phyloP scores from a whole-genome alignment of 2,888 invertebrate species.

The Monoplex corrugatus region DNA sequence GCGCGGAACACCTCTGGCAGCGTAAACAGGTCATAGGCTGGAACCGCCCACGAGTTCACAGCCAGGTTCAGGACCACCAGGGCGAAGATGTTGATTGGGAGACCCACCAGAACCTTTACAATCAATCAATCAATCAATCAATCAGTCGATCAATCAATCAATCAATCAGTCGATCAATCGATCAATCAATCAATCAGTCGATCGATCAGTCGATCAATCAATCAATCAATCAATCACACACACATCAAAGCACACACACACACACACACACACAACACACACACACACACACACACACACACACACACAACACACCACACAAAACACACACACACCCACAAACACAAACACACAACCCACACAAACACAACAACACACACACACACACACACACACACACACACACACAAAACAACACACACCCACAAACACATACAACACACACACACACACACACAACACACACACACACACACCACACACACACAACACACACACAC shows the following conservation, averaged over 20 bases:
- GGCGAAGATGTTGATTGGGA: conserved; percentile 89
- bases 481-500: too few relatives aligned
- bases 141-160: not conserved
- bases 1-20: conserved; percentile 63
- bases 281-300: too few relatives aligned
- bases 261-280: too few relatives aligned
- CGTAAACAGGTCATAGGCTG: conserved; percentile 63
- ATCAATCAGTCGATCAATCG: not conserved
- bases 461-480: too few relatives aligned
- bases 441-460: too few relatives aligned
- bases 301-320: too few relatives aligned
- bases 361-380: conserved; percentile 80
- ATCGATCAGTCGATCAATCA: too few relatives aligned
- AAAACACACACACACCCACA: conserved; percentile 79
- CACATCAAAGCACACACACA: too few relatives aligned
- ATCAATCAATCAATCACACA: too few relatives aligned
- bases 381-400: conserved; percentile 83
- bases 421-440: too few relatives aligned
- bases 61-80: conserved; percentile 87
- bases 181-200: too few relatives aligned
- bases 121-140: not conserved
- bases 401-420: conserved; percentile 83
- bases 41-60: conserved; percentile 88
- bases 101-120: conserved; percentile 87
- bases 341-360: conserved; percentile 86